Base-by-base conservation (phyloP, 2,888 invertebrate genomes). In the Luperina nickerlii region DNA sequence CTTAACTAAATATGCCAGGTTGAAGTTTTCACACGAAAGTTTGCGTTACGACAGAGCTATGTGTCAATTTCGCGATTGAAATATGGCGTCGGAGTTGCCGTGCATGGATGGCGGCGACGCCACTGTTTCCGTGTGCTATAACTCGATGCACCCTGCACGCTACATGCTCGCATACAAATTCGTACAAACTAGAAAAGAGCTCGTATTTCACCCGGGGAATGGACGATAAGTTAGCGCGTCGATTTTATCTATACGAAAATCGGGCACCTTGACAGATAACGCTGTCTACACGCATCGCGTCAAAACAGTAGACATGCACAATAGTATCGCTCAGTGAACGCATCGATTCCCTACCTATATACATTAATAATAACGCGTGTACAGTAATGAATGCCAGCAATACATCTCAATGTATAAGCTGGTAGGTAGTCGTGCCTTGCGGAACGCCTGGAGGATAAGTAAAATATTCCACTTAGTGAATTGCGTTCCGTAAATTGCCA, bases 111-210 rank as follows among this genome's bases (percentile, higher is more conserved):
- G 88, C 96, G 97, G 97, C 97, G 97, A 97, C 98, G 97, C 97
- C 96, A 97, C 97, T 97, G 97, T 97, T 97, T 97, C 97, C 97
- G 97, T 90, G 90, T 86, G 89, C 89, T 90, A 92, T 93, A 83
- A 88, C 84, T 85, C 81, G 93, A 92, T 92, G 93, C 97, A 93
- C 93, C 90, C 92, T 91, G 91, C 89, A 90, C 90, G 89, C 89
- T 88, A 92, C 90, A 92, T 93, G 90, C 90, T 89, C 78, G 76
- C 78, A 83, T 81, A 82, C 81, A 81, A 83, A 82, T 86, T 83
- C 78, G 80, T 83, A 82, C 83, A 79, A 89, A 88, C 85, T 89
- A 78, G 88, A 91, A 90, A 90, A 90, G 88, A 89, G 88, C 87
- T 91, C 91, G 89, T 91, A 92, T 92, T 91, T 93, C 90, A 90